These are phyloP conservation scores for Muschampia plurimacula DNA, from an alignment of 2,888 invertebrate genomes.

Conservation along the genomic window DNA sequence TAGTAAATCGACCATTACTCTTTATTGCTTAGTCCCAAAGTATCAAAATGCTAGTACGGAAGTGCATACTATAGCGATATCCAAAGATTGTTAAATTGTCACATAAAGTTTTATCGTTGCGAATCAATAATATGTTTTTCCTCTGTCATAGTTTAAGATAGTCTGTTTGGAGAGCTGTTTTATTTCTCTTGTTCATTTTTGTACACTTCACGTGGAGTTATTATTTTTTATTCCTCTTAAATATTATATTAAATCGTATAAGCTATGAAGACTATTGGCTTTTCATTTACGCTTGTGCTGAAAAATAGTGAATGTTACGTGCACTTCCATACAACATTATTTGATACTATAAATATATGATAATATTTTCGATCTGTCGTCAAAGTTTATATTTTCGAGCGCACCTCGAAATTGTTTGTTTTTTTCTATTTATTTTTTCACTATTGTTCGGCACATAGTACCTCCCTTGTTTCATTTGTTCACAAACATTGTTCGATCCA, in stretches of 20 bases:
- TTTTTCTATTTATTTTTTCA: slow-evolving; percentile 85
- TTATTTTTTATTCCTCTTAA: slow-evolving; percentile 40
- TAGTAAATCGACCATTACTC: background rate
- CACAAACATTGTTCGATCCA: background rate
- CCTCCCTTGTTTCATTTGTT: slow-evolving; percentile 48
- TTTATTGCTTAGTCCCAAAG: slow-evolving; percentile 44
- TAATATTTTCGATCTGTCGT: slow-evolving; percentile 34
- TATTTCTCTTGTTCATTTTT: slow-evolving; percentile 30
- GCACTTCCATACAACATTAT: slow-evolving; percentile 80
- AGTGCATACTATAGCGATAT: slow-evolving; percentile 64
- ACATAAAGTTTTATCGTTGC: slow-evolving; percentile 26
- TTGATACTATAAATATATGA: slow-evolving; percentile 49
- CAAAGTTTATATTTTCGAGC: slow-evolving; percentile 6
- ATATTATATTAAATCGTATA: slow-evolving; percentile 71
- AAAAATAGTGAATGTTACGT: slow-evolving; percentile 83
- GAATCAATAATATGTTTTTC: slow-evolving; percentile 17
- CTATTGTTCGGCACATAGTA: slow-evolving; percentile 93
- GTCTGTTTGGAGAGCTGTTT: slow-evolving; percentile 14
- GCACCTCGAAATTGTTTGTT: slow-evolving; percentile 39
- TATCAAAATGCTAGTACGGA: slow-evolving; percentile 66
- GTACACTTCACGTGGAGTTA: slow-evolving; percentile 52
- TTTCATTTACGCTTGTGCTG: slow-evolving; percentile 78
- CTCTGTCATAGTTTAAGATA: slow-evolving; percentile 33
- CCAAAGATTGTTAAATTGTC: slow-evolving; percentile 43
- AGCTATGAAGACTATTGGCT: slow-evolving; percentile 57